Conservation (phyloP, 2,888 invertebrate species). For the Sphecodes monilicornis region DNA sequence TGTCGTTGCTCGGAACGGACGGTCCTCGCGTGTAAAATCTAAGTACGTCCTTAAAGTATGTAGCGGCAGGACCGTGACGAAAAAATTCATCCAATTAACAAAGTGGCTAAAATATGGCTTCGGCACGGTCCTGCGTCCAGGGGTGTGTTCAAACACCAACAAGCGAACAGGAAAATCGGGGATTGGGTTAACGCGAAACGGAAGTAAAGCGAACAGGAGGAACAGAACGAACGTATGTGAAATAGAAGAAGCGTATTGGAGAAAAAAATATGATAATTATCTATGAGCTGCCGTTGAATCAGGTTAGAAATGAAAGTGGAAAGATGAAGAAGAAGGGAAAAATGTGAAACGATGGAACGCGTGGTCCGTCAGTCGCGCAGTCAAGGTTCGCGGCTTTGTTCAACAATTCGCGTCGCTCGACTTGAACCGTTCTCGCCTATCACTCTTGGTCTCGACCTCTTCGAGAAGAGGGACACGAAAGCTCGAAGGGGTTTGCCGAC, state of each 20-base stretch:
- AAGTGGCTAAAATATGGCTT: background rate
- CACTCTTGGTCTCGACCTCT: conserved; percentile 13
- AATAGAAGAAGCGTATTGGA: background rate
- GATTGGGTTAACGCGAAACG: background rate
- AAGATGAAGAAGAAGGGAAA: background rate
- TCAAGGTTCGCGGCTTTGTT: background rate
- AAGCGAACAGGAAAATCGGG: background rate
- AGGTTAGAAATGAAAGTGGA: background rate
- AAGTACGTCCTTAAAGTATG: conserved; percentile 42
- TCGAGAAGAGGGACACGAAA: background rate
- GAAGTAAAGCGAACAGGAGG: background rate
- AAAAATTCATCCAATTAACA: background rate
- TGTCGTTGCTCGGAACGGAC: conserved; percentile 46
- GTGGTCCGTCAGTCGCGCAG: background rate
- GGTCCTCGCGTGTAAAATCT: conserved; percentile 41
- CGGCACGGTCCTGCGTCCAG: background rate
- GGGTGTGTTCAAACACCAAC: background rate
- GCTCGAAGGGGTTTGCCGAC: conserved; percentile 19
- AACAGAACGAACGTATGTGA: background rate
- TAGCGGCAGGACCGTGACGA: background rate
- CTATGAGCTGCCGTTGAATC: conserved; percentile 8
- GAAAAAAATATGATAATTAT: background rate
- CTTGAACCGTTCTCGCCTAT: background rate
- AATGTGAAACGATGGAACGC: background rate
- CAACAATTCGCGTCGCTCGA: conserved; percentile 9